Conservation (phyloP, 2,113 vertebrate genomes). For the Takifugu bimaculatus region DNA sequence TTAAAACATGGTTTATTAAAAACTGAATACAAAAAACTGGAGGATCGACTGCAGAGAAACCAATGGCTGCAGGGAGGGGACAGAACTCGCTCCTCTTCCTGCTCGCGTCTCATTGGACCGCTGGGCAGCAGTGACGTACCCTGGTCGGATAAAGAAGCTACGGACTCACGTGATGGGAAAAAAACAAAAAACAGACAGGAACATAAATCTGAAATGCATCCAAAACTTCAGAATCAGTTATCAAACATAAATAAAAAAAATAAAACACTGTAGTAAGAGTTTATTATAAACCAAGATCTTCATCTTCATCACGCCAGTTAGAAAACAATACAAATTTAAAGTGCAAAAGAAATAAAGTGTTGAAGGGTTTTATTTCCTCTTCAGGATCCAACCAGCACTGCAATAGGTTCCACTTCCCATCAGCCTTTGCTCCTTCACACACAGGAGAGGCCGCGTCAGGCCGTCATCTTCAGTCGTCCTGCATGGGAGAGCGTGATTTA, state of each 20-base stretch:
- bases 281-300: conserved; percentile 28
- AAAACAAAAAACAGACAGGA: neutral
- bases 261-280: conserved; percentile 32
- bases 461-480: conserved; percentile 76
- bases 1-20: conserved; percentile 71
- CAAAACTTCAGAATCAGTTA: neutral
- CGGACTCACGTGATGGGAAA: neutral
- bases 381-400: conserved; percentile 4
- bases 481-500: conserved; percentile 4
- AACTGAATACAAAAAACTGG: conserved; percentile 70
- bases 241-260: conserved; percentile 44
- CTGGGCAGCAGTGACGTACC: conserved; percentile 33
- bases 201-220: neutral
- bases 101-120: conserved; percentile 39
- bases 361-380: neutral
- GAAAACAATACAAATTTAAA: conserved; percentile 61
- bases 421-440: conserved; percentile 5
- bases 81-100: conserved; percentile 23
- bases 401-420: neutral
- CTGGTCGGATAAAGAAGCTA: conserved; percentile 40
- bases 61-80: conserved; percentile 18
- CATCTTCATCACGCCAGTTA: conserved; percentile 19
- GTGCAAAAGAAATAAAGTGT: conserved; percentile 70
- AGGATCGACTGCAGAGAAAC: conserved; percentile 17
- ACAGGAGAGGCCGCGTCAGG: conserved; percentile 29